Evolutionary conservation across 2,888 invertebrate genomes (phyloP), one percentile per base, ranked within the genome.

Genomic region (Chalcis sispes): DNA sequence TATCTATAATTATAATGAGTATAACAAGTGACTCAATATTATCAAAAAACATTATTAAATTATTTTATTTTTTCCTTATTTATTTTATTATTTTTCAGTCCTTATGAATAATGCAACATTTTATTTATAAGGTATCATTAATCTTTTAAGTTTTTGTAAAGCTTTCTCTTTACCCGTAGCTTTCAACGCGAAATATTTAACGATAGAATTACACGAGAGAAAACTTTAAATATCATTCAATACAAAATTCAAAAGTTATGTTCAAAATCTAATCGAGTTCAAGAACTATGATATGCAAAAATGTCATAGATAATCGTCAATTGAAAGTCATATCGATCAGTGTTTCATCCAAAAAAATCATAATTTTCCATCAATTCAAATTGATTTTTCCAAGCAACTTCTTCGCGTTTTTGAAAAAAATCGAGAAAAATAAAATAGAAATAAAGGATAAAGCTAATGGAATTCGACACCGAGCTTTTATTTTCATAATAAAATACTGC

Each of bases 291-390:
- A 36, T 7, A 36, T 10, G 42, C n/a, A n/a, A n/a, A 27, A 56
- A 56, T 42, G 29, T 67, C 46, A 29, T 29, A 54, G 20, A 67
- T 67, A 56, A 56, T 58, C 67, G 27, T 67, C 23, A 15, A 62
- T 62, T 18, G 29, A 48, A n/a, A 46, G 40, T 58, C 46, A 13
- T 58, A 67, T 58, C 32, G 46, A 58, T 70, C 50, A 18, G 23
- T 8, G n/a, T 29, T 18, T 61, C 8, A 23, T 5, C 20, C 18
- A 13, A 48, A 7, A 59, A 32, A n/a, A 58, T 59, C 58, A 42
- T 52, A 27, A 70, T 62, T 61, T 61, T 59, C 50, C 52, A 62
- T 71, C n/a, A 52, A 62, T 42, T 61, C 40, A 54, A 62, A 62
- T 25, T 58, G 29, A 58, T 46, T 46, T 58, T 23, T 23, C n/a